Evolutionary conservation across 2,113 vertebrate species (phyloP), one percentile per base, ranked within the genome.

Genomic region (Numida meleagris): DNA sequence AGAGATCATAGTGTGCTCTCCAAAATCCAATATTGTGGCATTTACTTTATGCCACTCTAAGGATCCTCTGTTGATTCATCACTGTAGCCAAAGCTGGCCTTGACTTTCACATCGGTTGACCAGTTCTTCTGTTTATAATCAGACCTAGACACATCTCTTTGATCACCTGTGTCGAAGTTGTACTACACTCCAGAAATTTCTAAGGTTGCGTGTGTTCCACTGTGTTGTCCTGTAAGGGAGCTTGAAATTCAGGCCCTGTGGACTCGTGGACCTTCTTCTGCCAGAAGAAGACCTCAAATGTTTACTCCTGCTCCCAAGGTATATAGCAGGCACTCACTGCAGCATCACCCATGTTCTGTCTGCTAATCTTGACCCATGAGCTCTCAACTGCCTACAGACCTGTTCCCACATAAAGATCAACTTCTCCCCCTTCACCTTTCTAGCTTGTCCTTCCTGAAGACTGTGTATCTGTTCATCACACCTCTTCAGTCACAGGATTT

Each of bases 251-350:
- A 55, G 36, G 6, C 1, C 12, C 53, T 80, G 24, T 23, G 63
- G 67, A 36, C 6, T n/a, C n/a, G 5, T 48, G 34, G n/a, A 76
- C 36, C 13, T 36, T 66, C 0, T 40, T 0, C 33, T 38, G 10
- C 59, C 62, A 79, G 51, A 75, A 43, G 17, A 53, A 62, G 5
- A 25, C 20, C 16, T 82, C 6, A 5, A 16, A 2, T 24, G 21
- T 29, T 71, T 73, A 21, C 1, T 45, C 10, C 14, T 57, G 27
- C 36, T 43, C 34, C 38, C 40, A 33, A 36, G 12, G 4, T 75
- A 5, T 66, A 1, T 46, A 66, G 23, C 29, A 46, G 25, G 4
- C 19, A 50, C 4, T 5, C 48, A 3, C 29, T 62, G 11, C 8
- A n/a, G n/a, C 25, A 17, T 76, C 4, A 13, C 21, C 4, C 0